Conservation (phyloP, 1,140 invertebrate genomes). For the Lamellibrachia luymesi region DNA sequence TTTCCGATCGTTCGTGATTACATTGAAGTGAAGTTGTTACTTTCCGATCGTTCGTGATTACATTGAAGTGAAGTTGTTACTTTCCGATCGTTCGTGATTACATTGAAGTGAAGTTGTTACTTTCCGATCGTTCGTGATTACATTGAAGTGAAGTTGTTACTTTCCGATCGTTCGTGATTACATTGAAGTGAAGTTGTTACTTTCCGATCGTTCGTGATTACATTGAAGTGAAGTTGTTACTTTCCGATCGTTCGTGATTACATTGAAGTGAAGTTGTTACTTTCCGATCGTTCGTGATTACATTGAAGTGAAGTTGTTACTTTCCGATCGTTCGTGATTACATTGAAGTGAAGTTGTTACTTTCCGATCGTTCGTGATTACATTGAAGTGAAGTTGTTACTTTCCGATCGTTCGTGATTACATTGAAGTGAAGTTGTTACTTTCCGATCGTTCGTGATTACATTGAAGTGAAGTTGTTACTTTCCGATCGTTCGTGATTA, state of each 20-base stretch:
- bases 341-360: not conserved
- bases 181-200: not conserved
- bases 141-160: not conserved
- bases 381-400: not conserved
- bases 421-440: not conserved
- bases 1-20: not conserved
- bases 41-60: not conserved
- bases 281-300: not conserved
- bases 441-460: not conserved
- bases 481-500: not conserved
- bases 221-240: not conserved
- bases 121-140: not conserved
- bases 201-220: not conserved
- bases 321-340: not conserved
- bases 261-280: not conserved
- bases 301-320: not conserved
- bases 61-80: not conserved
- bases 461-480: not conserved
- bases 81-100: not conserved
- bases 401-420: not conserved
- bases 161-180: not conserved
- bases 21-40: not conserved
- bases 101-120: not conserved
- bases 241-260: not conserved
- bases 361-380: not conserved